phyloP scores from a whole-genome alignment of 2,888 invertebrate species.

The Aphodius sticticus region DNA sequence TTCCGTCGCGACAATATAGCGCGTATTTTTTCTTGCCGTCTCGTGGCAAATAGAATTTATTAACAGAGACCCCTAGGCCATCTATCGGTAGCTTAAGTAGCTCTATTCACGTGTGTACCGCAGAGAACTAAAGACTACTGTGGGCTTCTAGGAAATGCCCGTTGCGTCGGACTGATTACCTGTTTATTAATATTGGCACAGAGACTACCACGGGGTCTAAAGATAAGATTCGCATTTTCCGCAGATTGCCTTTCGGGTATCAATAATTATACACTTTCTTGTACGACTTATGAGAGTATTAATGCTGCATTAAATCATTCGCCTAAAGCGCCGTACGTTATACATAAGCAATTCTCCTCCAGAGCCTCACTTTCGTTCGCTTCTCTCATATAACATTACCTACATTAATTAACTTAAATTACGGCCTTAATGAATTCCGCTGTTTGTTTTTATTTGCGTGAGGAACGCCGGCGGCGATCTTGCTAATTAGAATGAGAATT shows the following conservation, averaged over 20 bases:
- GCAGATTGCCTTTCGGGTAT: conserved; percentile 25
- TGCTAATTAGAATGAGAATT: background rate
- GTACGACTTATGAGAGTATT: conserved; percentile 30
- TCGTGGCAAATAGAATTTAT: background rate
- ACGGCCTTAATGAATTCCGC: conserved; percentile 16
- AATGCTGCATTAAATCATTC: conserved; percentile 31
- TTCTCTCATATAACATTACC: conserved; percentile 6
- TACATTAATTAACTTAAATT: conserved; percentile 21
- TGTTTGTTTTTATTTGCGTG: conserved; percentile 13
- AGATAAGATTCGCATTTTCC: background rate
- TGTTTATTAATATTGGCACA: conserved; percentile 8
- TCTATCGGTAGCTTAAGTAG: conserved; percentile 18
- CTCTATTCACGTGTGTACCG: background rate
- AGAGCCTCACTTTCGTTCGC: conserved; percentile 7
- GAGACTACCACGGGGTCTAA: background rate
- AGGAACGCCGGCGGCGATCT: background rate
- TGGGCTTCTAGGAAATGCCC: conserved; percentile 19
- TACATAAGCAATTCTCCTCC: conserved; percentile 24
- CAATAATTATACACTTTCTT: conserved; percentile 33
- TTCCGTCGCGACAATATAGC: background rate
- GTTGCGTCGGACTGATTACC: conserved; percentile 9
- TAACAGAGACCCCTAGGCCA: background rate
- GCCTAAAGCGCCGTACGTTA: conserved; percentile 28
- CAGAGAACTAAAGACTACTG: conserved; percentile 5
- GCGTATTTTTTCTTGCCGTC: background rate